phyloP scores from a whole-genome alignment of 2,888 invertebrate genomes.

The Antheraea assamensis region DNA sequence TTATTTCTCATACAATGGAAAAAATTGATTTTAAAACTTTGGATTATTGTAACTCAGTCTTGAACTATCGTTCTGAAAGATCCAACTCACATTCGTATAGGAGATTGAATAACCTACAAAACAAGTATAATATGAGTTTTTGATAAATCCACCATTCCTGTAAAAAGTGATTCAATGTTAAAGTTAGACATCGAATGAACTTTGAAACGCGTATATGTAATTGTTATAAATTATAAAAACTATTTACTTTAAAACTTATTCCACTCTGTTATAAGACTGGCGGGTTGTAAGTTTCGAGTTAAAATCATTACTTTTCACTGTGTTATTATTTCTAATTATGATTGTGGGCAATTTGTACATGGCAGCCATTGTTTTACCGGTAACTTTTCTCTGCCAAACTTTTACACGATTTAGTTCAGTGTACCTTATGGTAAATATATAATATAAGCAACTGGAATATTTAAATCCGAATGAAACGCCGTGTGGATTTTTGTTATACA shows the following conservation, averaged over 20 bases:
- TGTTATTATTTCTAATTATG: not conserved
- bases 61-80: no score
- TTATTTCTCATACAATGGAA: no score
- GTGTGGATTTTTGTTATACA: slow-evolving; percentile 19
- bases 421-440: not conserved
- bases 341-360: not conserved
- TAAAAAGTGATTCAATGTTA: no score
- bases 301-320: not conserved
- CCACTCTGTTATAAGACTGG: not conserved
- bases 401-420: not conserved
- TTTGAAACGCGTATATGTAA: no score
- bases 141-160: no score
- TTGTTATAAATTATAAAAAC: not conserved
- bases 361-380: not conserved
- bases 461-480: not conserved
- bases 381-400: not conserved
- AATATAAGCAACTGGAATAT: not conserved
- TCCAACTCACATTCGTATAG: no score
- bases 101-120: no score
- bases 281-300: not conserved
- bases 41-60: no score
- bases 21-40: no score
- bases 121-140: no score
- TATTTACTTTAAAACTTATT: not conserved
- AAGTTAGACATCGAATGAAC: no score